Base-by-base conservation (phyloP, 1,140 invertebrate species). In the Caenorhabditis brenneri region DNA sequence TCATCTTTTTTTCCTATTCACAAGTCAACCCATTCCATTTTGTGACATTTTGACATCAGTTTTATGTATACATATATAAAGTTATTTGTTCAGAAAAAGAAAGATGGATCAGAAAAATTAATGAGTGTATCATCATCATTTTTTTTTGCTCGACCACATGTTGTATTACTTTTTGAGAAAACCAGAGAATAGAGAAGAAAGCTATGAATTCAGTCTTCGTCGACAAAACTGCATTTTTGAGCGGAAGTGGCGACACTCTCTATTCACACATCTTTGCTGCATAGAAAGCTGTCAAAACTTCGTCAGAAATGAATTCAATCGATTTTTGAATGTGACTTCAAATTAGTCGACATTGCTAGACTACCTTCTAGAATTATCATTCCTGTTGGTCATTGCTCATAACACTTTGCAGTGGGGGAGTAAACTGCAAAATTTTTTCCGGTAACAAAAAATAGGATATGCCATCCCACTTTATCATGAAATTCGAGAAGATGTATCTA, bases 191-290 rank as follows among this genome's bases (percentile, higher is more conserved):
- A 33, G 58, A 65, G 19, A 65, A 27, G 36, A 33, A 74, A 24
- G 9, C 65, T 27, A 42, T 46, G 65, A 74, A 74, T 74, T 74
- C 65, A 42, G 65, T 42, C 39, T 42, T 19, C 10, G n/a, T 36
- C 36, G 65, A 24, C 65, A 39, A 74, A 74, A 74, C 65, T 74
- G 65, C 36, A 74, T 74, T 74, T 74, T 74, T 74, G 29, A 74
- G 65, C 65, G 65, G 65, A 74, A 74, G 36, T 46, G 65, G 65
- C 65, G 65, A 74, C 65, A 74, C 65, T 42, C 65, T 74, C 65
- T 74, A 74, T 74, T 74, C 65, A 74, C 65, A 74, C 36, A 74
- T 74, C 7, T 74, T 24, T 4, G 58, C 4, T 15, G n/a, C n/a
- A n/a, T n/a, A 36, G 58, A 36, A 31, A 12, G 10, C 27, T 58